phyloP scores from a whole-genome alignment of 1,140 invertebrate species.

The Nasonia longicornis region DNA sequence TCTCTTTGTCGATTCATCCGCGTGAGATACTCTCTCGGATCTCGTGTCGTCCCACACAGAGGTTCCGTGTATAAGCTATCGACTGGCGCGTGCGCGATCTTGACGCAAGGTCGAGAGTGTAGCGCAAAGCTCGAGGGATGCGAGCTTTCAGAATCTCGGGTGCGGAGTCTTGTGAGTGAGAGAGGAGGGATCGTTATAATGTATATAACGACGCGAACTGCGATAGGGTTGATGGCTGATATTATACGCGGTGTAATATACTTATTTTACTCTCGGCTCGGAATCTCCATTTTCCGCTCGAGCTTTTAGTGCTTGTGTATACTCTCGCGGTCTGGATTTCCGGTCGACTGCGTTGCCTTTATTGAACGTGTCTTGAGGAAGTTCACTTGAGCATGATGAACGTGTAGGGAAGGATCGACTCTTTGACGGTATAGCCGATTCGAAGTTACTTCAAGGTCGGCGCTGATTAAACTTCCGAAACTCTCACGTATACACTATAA shows the following conservation, averaged over 20 bases:
- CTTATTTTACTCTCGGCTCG: too few species aligned
- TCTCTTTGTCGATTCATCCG: conserved; percentile 2
- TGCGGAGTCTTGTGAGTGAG: background rate
- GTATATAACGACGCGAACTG: too few species aligned
- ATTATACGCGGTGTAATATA: too few species aligned
- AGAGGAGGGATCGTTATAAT: background rate
- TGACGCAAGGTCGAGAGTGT: background rate
- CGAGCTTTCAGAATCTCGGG: background rate
- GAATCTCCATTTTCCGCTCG: too few species aligned
- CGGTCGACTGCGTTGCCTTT: background rate
- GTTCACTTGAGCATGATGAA: conserved; percentile 22
- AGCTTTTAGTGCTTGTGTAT: background rate
- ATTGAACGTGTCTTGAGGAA: background rate
- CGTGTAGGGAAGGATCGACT: conserved; percentile 6
- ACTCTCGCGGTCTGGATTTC: background rate
- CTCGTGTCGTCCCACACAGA: background rate
- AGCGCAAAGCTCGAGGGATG: background rate
- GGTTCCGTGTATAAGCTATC: background rate
- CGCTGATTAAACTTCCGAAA: background rate
- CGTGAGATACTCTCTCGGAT: background rate
- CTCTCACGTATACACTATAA: background rate
- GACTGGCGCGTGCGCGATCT: background rate
- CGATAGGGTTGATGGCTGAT: too few species aligned
- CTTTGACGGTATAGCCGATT: background rate
- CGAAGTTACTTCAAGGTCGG: background rate